Percentiles rank a stretch among this genome's conserved stretches.
These are phyloP conservation scores for Troides helena DNA, from an alignment of 2,888 invertebrate species.

Conservation along the genomic window DNA sequence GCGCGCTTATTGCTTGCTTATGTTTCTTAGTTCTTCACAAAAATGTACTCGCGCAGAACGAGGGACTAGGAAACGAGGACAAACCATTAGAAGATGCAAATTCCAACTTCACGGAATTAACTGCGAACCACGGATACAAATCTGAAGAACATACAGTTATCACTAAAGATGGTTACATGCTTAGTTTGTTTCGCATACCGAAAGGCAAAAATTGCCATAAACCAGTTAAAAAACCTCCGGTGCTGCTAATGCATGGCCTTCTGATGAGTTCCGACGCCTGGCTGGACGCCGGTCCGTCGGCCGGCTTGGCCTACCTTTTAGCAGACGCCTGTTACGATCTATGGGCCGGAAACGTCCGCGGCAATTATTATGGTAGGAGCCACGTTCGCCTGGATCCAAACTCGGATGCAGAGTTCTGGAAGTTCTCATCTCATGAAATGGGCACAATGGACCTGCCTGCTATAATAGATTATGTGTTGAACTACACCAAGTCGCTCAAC, in stretches of 20 bases:
- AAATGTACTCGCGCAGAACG: neutral
- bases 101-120: slow-evolving; percentile 31
- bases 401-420: slow-evolving; percentile 71
- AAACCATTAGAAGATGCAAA: too few species aligned
- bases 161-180: slow-evolving; percentile 40
- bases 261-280: slow-evolving; percentile 54
- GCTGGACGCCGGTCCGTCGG: slow-evolving; percentile 45
- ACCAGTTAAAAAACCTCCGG: slow-evolving; percentile 40
- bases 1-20: too few species aligned
- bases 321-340: slow-evolving; percentile 79
- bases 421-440: slow-evolving; percentile 85
- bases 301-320: slow-evolving; percentile 57
- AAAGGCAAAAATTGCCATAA: slow-evolving; percentile 31
- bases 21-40: neutral
- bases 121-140: slow-evolving; percentile 30
- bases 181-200: slow-evolving; percentile 38
- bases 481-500: slow-evolving; percentile 45
- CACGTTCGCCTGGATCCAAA: slow-evolving; percentile 72
- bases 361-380: slow-evolving; percentile 81
- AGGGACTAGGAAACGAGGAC: too few species aligned
- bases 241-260: slow-evolving; percentile 56
- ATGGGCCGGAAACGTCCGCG: slow-evolving; percentile 74
- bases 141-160: slow-evolving; percentile 32
- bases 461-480: slow-evolving; percentile 54
- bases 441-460: slow-evolving; percentile 88